Evolutionary conservation across 2,113 vertebrate genomes (phyloP).

Genomic region (Morone saxatilis): DNA sequence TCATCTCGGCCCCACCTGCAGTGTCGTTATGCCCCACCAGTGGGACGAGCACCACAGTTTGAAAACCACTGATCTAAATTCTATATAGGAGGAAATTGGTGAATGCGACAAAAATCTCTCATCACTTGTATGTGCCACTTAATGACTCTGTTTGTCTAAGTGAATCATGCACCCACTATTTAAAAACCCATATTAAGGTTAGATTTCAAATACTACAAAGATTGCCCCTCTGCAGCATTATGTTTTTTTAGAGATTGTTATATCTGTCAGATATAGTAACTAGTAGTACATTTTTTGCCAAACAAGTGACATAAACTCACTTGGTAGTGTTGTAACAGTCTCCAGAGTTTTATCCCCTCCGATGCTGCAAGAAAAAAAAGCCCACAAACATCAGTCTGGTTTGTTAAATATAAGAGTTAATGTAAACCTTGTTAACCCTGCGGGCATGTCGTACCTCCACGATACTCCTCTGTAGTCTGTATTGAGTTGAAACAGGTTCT

Average conservation of each 20-base stretch:
- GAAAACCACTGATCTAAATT: too few relatives aligned
- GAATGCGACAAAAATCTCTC: too few relatives aligned
- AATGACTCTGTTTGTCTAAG: not conserved
- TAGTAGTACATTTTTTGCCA: not conserved
- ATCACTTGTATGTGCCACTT: too few relatives aligned
- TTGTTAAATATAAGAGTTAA: not conserved
- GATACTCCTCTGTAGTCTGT: conserved; percentile 88
- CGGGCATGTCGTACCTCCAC: conserved; percentile 87
- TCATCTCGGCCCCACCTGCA: too few relatives aligned
- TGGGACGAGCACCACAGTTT: too few relatives aligned
- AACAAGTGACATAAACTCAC: conserved; percentile 83
- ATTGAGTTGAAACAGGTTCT: conserved; percentile 59
- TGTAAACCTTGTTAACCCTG: not conserved
- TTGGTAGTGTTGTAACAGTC: conserved; percentile 90
- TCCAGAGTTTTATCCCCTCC: conserved; percentile 89
- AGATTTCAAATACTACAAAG: not conserved
- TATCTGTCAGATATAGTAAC: conserved; percentile 1
- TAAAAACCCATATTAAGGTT: too few relatives aligned
- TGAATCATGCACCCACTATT: not conserved
- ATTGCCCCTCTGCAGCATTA: not conserved
- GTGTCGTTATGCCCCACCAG: too few relatives aligned
- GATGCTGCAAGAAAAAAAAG: conserved; percentile 83
- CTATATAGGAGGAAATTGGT: too few relatives aligned
- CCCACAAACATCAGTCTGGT: conserved; percentile 2
- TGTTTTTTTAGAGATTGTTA: not conserved